phyloP scores from a whole-genome alignment of 2,797 vertebrate genomes.

The Syngnathus rostellatus region DNA sequence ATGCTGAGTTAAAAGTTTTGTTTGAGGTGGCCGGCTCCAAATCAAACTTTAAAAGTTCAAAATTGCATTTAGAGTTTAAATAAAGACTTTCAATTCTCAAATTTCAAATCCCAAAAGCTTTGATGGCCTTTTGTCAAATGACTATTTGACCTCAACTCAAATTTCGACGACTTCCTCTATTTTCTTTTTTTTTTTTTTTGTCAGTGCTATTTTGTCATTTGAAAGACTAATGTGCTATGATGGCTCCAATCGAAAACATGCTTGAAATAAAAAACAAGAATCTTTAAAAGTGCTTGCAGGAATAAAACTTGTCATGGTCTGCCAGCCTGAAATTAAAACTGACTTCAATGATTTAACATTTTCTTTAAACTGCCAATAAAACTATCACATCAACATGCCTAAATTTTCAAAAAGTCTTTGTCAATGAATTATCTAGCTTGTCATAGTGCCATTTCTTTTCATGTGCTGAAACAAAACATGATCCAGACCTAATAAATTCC shows the following conservation, averaged over 20 bases:
- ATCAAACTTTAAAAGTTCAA: no score
- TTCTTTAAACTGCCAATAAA: not conserved
- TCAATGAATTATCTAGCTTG: not conserved
- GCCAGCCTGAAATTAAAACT: not conserved
- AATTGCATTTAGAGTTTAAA: no score
- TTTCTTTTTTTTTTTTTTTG: not conserved
- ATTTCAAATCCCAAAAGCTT: not conserved
- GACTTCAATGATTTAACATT: not conserved
- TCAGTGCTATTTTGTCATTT: not conserved
- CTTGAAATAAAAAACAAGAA: not conserved
- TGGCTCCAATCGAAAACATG: not conserved
- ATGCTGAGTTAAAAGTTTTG: no score
- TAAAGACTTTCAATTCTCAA: no score
- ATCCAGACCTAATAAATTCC: not conserved
- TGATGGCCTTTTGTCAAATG: no score
- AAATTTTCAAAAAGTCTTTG: not conserved
- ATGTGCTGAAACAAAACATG: not conserved
- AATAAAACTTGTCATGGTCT: not conserved
- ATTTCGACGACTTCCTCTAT: not conserved
- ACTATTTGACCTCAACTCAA: not conserved
- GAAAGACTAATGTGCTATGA: not conserved
- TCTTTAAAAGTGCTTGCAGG: not conserved
- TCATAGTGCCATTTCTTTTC: not conserved
- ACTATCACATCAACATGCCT: not conserved
- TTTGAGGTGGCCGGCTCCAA: no score